phyloP scores from a whole-genome alignment of 92 coral and sea anemone species.

The Zoanthus sociatus region DNA sequence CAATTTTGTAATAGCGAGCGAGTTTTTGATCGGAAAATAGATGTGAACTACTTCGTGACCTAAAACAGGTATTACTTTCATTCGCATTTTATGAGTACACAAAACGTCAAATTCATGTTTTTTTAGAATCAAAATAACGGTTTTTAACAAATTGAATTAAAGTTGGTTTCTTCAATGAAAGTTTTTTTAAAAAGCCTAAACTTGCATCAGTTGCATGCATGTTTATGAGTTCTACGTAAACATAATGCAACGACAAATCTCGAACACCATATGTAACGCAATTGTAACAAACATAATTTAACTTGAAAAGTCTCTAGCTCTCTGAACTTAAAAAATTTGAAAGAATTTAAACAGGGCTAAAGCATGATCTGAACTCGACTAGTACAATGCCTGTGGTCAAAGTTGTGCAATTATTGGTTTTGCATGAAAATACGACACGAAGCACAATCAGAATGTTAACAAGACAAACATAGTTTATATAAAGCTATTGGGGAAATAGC shows the following conservation, averaged over 20 bases:
- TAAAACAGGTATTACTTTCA: not conserved
- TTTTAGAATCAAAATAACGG: not conserved
- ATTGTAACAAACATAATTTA: not conserved
- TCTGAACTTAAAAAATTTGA: not conserved
- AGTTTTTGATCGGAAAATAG: not conserved
- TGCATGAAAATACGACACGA: not conserved
- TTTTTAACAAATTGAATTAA: not conserved
- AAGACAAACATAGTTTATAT: slow-evolving; percentile 28
- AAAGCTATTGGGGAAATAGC: not conserved
- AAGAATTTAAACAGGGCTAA: not conserved
- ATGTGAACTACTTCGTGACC: slow-evolving; percentile 2
- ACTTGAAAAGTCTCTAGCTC: not conserved
- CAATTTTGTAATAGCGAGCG: not conserved
- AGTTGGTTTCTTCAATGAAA: not conserved
- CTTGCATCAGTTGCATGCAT: not conserved
- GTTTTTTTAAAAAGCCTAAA: not conserved
- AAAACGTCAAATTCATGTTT: not conserved
- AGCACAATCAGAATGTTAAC: not conserved
- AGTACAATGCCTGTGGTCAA: not conserved
- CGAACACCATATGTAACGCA: not conserved
- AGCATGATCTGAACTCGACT: not conserved
- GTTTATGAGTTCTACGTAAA: not conserved
- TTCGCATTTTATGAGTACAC: not conserved
- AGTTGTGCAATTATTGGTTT: not conserved
- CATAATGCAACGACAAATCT: not conserved